A percentile compares a stretch with the other conserved stretches of the same genome.
Evolutionary conservation across 2,888 invertebrate species (phyloP).

Genomic region (Lasius platythorax): DNA sequence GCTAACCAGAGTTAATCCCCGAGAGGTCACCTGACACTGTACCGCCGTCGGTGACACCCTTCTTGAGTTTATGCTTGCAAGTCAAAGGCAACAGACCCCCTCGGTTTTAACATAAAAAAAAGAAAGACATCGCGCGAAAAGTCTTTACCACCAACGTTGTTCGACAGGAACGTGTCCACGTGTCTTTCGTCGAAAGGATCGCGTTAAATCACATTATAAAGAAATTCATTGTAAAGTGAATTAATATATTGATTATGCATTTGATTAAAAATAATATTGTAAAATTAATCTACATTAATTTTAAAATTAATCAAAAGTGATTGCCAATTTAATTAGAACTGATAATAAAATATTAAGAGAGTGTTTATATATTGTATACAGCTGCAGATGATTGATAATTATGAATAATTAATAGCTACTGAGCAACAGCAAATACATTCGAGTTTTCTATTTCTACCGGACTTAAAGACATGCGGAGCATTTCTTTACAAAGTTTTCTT

Average conservation of each 20-base stretch:
- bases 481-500: not conserved
- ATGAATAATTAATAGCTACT: not conserved
- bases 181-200: not conserved
- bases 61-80: constrained; percentile 62
- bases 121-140: not conserved
- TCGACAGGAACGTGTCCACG: not conserved
- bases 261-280: not conserved
- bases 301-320: not conserved
- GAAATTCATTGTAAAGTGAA: not conserved
- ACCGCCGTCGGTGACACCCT: constrained; percentile 54
- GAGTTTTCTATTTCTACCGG: not conserved
- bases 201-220: not conserved
- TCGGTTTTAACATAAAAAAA: not conserved
- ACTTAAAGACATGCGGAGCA: not conserved
- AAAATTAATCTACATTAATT: not conserved
- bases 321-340: not conserved
- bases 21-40: constrained; percentile 66
- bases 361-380: not conserved
- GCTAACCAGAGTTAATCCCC: constrained; percentile 69
- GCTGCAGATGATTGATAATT: not conserved
- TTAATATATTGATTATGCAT: not conserved
- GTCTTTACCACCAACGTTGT: constrained; percentile 12
- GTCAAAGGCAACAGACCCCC: constrained; percentile 25
- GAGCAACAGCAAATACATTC: not conserved
- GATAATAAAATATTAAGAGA: not conserved